Base-by-base conservation (phyloP, 1,140 invertebrate species). In the Globodera ellingtonae region DNA sequence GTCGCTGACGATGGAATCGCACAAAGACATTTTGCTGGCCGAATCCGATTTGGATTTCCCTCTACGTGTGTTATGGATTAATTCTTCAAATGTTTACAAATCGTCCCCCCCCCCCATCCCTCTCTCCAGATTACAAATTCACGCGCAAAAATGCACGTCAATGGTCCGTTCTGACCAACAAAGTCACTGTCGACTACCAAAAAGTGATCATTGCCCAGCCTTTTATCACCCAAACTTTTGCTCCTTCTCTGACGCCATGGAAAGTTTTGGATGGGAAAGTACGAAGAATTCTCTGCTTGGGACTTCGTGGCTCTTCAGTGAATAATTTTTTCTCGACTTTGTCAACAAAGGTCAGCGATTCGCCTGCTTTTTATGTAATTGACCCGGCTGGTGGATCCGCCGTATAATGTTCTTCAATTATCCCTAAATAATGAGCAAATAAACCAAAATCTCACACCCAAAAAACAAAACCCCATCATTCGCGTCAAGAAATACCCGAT, bases 131-230 rank as follows among this genome's bases (percentile, higher is more conserved):
- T 67, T 59, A 24, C 56, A 79, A 76, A 24, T 79, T 79, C 1
- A 79, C 74, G 7, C 70, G 47, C 35, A 69, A 78, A 24, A 79
- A 78, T 79, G 70, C 78, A 15, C 78, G 74, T 10, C 74, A 78
- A 79, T 79, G 78, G 74, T 48, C 47, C 13, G 8, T 79, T 10
- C 13, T 79, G 50, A 24, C 35, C 56, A 77, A 62, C 46, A 77
- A 46, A 44, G 18, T 69, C 21, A n/a, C 56, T 48, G 13, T 77
- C 21, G 75, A 77, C 50, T 77, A 77, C 69, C 75, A 77, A 21
- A 77, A 69, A 21, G 75, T 69, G 9, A 21, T 77, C 10, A 59
- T 77, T 35, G 52, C 56, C 13, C 75, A 77, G 13, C 75, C 75
- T 13, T 77, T 77, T 48, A 62, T 77, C 65, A 77, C 75, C n/a